These are phyloP conservation scores for Vollenhovia emeryi DNA, from an alignment of 1,140 invertebrate genomes.

Conservation along the genomic window DNA sequence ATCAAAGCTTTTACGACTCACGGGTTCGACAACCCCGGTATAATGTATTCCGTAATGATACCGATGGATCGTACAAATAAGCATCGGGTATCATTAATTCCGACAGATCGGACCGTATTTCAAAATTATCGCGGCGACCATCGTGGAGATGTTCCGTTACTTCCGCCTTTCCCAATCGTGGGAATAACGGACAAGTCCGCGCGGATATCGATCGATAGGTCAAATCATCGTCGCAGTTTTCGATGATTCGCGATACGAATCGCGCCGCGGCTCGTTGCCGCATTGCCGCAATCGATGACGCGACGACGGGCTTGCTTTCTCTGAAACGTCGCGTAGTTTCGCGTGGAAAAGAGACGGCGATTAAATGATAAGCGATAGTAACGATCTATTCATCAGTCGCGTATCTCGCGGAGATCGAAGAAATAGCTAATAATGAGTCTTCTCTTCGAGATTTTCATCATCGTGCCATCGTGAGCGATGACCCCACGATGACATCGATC, in stretches of 20 bases:
- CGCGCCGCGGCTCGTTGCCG: not conserved
- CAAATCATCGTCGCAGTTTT: not conserved
- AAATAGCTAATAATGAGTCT: constrained; percentile 5
- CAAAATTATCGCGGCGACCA: constrained; percentile 66
- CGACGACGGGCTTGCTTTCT: not conserved
- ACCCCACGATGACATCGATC: constrained; percentile 24
- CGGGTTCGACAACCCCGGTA: constrained; percentile 58
- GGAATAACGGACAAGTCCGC: constrained; percentile 47
- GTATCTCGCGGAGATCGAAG: not conserved
- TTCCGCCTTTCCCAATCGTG: constrained; percentile 56
- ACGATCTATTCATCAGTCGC: constrained; percentile 20
- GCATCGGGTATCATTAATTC: constrained; percentile 60
- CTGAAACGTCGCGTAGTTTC: not conserved
- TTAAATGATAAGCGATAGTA: constrained; percentile 6
- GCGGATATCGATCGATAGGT: constrained; percentile 42
- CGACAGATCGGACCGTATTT: constrained; percentile 45
- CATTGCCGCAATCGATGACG: not conserved
- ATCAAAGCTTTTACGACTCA: constrained; percentile 1
- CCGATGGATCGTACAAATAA: constrained; percentile 7
- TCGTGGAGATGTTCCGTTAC: constrained; percentile 67
- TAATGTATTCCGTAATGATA: constrained; percentile 45
- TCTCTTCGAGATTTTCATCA: constrained; percentile 9
- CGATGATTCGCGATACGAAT: constrained; percentile 33
- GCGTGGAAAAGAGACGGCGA: not conserved
- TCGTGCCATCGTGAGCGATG: not conserved